Base-by-base conservation (phyloP, 2,888 invertebrate genomes). In the Eupeodes luniger region DNA sequence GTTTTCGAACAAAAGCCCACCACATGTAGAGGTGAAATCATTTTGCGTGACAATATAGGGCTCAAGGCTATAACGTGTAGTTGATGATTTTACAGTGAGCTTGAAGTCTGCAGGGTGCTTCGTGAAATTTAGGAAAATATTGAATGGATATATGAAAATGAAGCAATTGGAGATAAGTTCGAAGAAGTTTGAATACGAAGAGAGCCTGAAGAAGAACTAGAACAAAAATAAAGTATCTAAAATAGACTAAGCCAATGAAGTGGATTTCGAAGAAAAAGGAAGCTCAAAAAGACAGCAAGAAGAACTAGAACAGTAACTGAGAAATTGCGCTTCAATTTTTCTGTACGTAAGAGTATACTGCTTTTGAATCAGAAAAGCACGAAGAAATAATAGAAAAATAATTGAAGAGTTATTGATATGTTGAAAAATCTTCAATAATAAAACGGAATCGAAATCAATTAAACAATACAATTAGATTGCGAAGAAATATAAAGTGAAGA, bases 11-110 rank as follows among this genome's bases (percentile, higher is more conserved):
- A 66, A 66, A 66, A 84, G 19, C 19, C 19, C 19, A 19, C 19
- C 19, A 19, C 19, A 19, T 19, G 59, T 44, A 62, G 62, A 69
- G 80, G 76, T 70, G 84, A 70, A 75, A 79, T 75, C 83, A 79
- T 19, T 19, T 19, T 19, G 81, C 64, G 64, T 62, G 40, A 27
- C 81, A 67, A 69, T 82, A 67, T 72, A 49, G 62, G 27, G 64
- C 64, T 47, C 19, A 0, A 19, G 19, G 64, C 19, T 47, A 19
- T 27, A 47, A 19, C 27, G 66, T 66, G 44, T 12, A 44, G 62
- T 16, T 62, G 16, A 62, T 62, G 16, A 62, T 47, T 47, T 55
- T 66, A 27, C 14, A 5, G 14, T 14, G 66, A 12, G 14, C 34
- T n/a, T n/a, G 9, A 9, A 36, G 14, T 9, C 9, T 36, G 14